These are phyloP conservation scores for human DNA, from an alignment of 2,113 vertebrate species.

Conservation along the genomic window DNA sequence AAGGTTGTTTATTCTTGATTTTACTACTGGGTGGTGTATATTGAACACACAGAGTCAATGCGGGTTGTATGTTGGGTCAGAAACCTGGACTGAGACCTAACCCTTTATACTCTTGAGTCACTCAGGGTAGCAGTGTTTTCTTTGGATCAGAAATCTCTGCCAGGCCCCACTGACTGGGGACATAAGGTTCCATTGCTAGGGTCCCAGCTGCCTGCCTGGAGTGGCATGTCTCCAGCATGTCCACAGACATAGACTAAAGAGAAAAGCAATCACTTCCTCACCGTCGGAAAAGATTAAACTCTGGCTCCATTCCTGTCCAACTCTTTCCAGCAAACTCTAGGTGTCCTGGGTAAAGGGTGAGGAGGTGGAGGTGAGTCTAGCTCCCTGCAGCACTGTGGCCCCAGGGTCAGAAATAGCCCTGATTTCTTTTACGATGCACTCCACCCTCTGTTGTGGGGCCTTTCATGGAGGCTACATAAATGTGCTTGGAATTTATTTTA, in stretches of 20 bases:
- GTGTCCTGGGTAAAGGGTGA: not conserved
- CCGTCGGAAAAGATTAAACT: not conserved
- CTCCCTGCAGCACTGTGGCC: not conserved
- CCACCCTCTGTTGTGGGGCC: not conserved
- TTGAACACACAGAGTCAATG: not conserved
- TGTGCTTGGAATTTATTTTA: not conserved
- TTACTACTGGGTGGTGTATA: fast-evolving
- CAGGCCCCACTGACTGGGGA: not conserved
- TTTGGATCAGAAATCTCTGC: not conserved
- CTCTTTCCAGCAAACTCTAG: not conserved
- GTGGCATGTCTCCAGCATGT: fast-evolving
- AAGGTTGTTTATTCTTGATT: not conserved
- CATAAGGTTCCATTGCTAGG: not conserved
- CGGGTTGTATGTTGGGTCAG: not conserved
- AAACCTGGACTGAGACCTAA: not conserved
- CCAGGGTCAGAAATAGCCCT: not conserved
- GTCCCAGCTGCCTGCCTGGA: not conserved
- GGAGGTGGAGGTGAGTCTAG: not conserved
- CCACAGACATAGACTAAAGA: not conserved
- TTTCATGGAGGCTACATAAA: not conserved
- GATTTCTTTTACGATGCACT: not conserved
- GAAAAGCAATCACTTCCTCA: not conserved
- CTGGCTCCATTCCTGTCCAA: not conserved
- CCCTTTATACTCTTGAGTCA: not conserved
- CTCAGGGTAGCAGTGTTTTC: not conserved